Evolutionary conservation across 1,140 invertebrate genomes (phyloP), one percentile per base, ranked within the genome.

Genomic region (Lamellibrachia luymesi): DNA sequence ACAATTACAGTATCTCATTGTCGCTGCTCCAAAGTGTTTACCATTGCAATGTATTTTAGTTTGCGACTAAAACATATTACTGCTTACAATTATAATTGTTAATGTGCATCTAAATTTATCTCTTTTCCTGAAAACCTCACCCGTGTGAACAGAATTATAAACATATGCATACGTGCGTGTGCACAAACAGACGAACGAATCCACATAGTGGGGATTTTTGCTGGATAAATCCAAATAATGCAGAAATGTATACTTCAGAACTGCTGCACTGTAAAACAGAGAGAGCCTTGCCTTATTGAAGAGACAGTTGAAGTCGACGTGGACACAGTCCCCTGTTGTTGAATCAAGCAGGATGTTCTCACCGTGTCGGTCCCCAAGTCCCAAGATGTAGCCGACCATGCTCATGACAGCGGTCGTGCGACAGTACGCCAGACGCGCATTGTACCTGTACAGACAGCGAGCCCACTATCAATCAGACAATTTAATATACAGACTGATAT

Each of bases 271-370:
- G 13, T 4, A 80, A 38, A 38, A 38, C 38, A 38, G 13, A 80
- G 64, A 4, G 4, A 8, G 8, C 13, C 64, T 80, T 80, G 64
- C 64, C 64, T 98, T 98, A 96, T 99, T 99, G 95, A 99, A 99
- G 17, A 99, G 96, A 95, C 99, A 99, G 96, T 99, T 99, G 95
- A 99, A 99, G 96, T 99, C 99, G 0, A 99, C 99, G 96, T 99
- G 99, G 2, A 99, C 98, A 4, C 98, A 97, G 95, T 99, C 98
- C 0, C 99, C 99, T 95, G 97, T 98, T 27, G 97, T 98, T 0
- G 98, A 97, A 96, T 99, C 99, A 94, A 99, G 97, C 1, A 99
- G 97, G 94, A 99, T 99, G 96, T 99, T 99, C 97, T 99, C 99
- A 2, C 98, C 98, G 96, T 99, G 99, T 50, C 99, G 97, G 97